Evolutionary conservation across 2,888 invertebrate species (phyloP).

Genomic region (Cylindroiulus punctatus): DNA sequence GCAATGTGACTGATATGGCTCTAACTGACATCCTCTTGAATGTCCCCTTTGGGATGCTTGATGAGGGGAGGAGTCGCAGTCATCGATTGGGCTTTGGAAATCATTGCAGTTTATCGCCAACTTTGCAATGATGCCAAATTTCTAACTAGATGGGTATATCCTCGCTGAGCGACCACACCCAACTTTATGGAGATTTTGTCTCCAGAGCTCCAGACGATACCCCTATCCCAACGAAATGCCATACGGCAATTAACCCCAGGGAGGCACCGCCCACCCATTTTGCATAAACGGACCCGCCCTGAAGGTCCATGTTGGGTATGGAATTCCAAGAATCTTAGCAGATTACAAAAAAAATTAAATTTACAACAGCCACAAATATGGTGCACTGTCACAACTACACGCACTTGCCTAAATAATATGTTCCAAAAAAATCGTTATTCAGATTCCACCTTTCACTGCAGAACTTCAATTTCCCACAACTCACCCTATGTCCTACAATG

Average conservation of each 20-base stretch:
- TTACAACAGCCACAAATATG: no score
- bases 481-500: no score
- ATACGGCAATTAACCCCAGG: conserved; percentile 23
- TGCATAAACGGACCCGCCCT: neutral
- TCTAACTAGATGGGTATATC: conserved; percentile 1
- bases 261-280: conserved; percentile 14
- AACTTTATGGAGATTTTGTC: neutral
- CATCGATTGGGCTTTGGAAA: neutral
- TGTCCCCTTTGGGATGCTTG: no score
- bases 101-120: neutral
- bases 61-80: neutral
- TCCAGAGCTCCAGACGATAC: neutral
- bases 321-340: no score
- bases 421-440: no score
- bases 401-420: no score
- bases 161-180: neutral
- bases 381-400: no score
- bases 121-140: neutral
- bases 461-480: no score
- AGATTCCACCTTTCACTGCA: no score
- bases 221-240: neutral
- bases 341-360: no score
- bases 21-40: no score
- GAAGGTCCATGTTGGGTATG: neutral
- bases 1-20: no score